Percentiles rank a stretch among this genome's conserved stretches.
Conservation (phyloP, 2,888 invertebrate species). For the Lordiphosa fenestrarum region DNA sequence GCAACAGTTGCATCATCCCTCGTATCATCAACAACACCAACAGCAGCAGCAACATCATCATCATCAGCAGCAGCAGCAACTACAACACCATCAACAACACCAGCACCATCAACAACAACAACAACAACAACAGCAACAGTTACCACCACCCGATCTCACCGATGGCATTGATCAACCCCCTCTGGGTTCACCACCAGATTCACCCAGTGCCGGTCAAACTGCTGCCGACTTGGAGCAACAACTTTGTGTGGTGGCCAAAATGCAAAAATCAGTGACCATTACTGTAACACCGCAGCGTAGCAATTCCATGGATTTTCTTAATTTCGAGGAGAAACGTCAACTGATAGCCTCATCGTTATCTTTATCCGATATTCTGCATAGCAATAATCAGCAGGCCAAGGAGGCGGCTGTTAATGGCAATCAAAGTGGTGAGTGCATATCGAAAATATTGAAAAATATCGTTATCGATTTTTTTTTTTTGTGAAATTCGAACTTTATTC, state of each 20-base stretch:
- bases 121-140: constrained; percentile 46
- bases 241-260: constrained; percentile 80
- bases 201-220: constrained; percentile 55
- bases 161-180: constrained; percentile 68
- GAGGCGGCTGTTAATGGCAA: constrained; percentile 80
- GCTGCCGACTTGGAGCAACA: constrained; percentile 72
- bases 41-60: constrained; percentile 39
- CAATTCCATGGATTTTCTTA: constrained; percentile 92
- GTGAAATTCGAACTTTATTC: too few relatives aligned
- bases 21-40: constrained; percentile 31
- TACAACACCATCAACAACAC: constrained; percentile 55
- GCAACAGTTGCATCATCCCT: constrained; percentile 27
- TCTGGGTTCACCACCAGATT: constrained; percentile 49
- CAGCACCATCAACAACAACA: constrained; percentile 3
- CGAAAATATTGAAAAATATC: too few relatives aligned
- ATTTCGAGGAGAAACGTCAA: constrained; percentile 95
- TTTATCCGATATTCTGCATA: constrained; percentile 90
- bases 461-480: too few relatives aligned
- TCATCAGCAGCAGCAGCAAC: constrained; percentile 38
- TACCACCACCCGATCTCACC: constrained; percentile 67
- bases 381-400: constrained; percentile 80
- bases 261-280: constrained; percentile 84
- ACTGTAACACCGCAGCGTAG: constrained; percentile 87
- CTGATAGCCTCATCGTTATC: constrained; percentile 93
- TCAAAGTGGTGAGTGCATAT: constrained; percentile 71